Base-by-base conservation (phyloP, 1,140 invertebrate species). In the Drosophila mojavensis region DNA sequence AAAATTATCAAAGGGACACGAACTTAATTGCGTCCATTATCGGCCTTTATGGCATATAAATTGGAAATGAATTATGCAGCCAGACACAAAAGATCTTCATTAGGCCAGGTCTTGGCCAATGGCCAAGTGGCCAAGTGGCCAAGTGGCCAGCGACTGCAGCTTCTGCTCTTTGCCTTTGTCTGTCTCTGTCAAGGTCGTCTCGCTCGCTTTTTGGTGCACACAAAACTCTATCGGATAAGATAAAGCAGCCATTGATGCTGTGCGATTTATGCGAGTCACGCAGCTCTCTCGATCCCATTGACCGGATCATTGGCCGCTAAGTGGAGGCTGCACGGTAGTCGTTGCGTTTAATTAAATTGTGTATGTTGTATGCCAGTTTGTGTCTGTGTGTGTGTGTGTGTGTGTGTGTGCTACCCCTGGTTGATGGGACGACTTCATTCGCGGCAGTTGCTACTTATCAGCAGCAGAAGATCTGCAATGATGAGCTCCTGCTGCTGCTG, bases 1-100 rank as follows among this genome's bases (percentile, higher is more conserved):
- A 88, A 89, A 88, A 89, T 88, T 88, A 88, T 88, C 84, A 78
- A 89, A 89, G 84, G 74, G 88, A 88, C 84, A 88, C 84, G 84
- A 88, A 89, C 84, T 88, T 88, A 88, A 88, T 88, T 84, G 84
- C 80, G 80, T 74, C 74, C 80, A 89, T 88, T 88, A 88, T 88
- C 84, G 85, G 66, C 30, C 77, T 88, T 88, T 78, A 88, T 88
- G 69, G 83, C 76, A 67, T 89, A 88, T 88, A 88, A 89, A 84
- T 88, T 83, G 84, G 60, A 89, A 89, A 80, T 89, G 80, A 88
- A 88, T 88, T 88, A 88, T 88, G 84, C 84, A 86, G 88, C 78
- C 73, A 65, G 15, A 9, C 65, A 20, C 28, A 51, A 20, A 50
- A 64, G 69, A 74, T 85, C 81, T 85, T 85, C 81, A 85, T 85